These are phyloP conservation scores for Alosa sapidissima DNA, from an alignment of 2,797 vertebrate species.

Conservation along the genomic window DNA sequence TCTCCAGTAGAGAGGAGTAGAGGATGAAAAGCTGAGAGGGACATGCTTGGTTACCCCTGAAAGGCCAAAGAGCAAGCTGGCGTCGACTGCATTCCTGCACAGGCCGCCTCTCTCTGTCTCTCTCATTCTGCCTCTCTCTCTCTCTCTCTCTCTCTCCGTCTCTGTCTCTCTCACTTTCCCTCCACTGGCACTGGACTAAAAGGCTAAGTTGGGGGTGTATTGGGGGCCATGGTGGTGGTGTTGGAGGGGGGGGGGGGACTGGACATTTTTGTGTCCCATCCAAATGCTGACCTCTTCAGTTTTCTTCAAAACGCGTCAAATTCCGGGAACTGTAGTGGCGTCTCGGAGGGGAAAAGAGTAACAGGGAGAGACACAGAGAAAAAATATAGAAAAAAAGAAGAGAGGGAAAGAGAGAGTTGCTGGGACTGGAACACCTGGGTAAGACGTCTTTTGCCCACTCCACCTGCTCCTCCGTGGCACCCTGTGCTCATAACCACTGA, in stretches of 20 bases:
- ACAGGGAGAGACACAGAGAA: neutral
- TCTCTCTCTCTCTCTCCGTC: neutral
- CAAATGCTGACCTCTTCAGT: conserved; percentile 31
- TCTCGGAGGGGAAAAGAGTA: neutral
- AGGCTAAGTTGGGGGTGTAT: neutral
- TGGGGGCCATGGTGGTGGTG: neutral
- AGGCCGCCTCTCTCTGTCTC: conserved; percentile 31
- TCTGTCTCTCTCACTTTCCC: neutral
- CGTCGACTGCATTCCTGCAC: conserved; percentile 50
- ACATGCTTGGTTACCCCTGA: conserved; percentile 56
- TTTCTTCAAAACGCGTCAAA: conserved; percentile 24
- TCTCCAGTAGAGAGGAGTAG: conserved; percentile 37
- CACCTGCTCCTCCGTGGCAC: neutral
- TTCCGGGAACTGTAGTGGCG: conserved; percentile 19
- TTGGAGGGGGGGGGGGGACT: neutral
- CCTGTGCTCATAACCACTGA: neutral
- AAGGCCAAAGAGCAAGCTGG: conserved; percentile 53
- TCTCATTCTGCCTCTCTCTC: neutral
- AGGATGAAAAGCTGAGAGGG: conserved; percentile 47
- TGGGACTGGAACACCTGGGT: neutral
- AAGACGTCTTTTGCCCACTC: neutral
- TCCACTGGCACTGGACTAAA: neutral
- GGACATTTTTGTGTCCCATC: conserved; percentile 35
- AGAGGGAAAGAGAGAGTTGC: neutral
- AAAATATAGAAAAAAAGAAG: neutral